Percentiles rank a stretch among this genome's conserved stretches.
Conservation (phyloP, 2,797 vertebrate genomes). For the Parotocinclus haroldoi region DNA sequence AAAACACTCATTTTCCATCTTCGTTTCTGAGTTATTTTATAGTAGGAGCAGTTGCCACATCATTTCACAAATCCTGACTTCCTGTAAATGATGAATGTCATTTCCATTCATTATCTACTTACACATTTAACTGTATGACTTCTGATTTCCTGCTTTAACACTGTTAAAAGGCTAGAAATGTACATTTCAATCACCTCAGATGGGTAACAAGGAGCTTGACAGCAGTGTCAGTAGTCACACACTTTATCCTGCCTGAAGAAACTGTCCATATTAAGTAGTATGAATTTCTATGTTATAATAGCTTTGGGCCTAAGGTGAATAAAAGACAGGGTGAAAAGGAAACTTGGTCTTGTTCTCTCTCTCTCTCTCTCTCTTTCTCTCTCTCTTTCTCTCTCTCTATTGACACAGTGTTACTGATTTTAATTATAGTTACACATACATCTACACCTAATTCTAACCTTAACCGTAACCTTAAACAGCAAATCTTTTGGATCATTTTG, state of each 20-base stretch:
- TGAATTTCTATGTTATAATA: conserved; percentile 20
- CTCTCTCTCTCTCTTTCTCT: too few relatives aligned
- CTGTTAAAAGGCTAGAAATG: conserved; percentile 11
- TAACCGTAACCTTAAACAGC: too few relatives aligned
- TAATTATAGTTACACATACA: conserved; percentile 1
- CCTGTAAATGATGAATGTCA: conserved; percentile 26
- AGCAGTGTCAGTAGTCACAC: conserved; percentile 28
- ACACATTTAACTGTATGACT: too few relatives aligned
- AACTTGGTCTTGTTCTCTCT: conserved; percentile 7
- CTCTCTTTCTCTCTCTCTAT: too few relatives aligned
- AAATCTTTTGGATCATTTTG: too few relatives aligned
- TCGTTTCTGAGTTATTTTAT: too few relatives aligned
- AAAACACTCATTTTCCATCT: too few relatives aligned
- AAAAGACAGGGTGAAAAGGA: conserved; percentile 12
- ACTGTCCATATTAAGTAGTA: conserved; percentile 1
- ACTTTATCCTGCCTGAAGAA: conserved; percentile 24
- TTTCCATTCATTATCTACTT: conserved; percentile 5
- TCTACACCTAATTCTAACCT: background rate
- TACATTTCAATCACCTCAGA: conserved; percentile 30
- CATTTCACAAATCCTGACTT: background rate
- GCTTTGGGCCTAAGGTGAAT: conserved; percentile 16
- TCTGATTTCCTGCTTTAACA: conserved; percentile 6
- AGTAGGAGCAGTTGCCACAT: too few relatives aligned
- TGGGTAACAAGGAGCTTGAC: conserved; percentile 17
- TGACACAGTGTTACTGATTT: too few relatives aligned